A percentile compares a stretch with the other conserved stretches of the same genome.
Evolutionary conservation across 2,113 vertebrate species (phyloP).

Genomic region (Scomber scombrus): DNA sequence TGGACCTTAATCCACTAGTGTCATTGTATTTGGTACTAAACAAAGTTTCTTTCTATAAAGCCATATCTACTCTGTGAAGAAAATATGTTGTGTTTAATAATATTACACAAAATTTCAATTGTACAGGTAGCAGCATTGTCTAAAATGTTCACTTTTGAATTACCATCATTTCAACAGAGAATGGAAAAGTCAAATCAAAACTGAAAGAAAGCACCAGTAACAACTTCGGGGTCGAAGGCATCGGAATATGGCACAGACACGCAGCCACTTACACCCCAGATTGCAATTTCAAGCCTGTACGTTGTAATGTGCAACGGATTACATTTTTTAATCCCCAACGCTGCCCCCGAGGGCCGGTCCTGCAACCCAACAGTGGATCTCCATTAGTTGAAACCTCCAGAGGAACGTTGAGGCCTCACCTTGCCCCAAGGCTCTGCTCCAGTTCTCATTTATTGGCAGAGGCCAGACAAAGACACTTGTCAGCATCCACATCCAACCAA

Average conservation of each 20-base stretch:
- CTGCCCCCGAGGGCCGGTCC: conserved; percentile 47
- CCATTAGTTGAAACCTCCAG: conserved; percentile 75
- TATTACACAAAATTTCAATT: not conserved
- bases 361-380: conserved; percentile 70
- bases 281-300: conserved; percentile 38
- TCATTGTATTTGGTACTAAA: not conserved
- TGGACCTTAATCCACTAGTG: too few relatives aligned
- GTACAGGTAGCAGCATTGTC: not conserved
- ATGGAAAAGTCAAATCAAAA: not conserved
- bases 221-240: not conserved
- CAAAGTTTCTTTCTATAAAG: not conserved
- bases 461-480: conserved; percentile 78
- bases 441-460: conserved; percentile 68
- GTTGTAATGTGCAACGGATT: conserved; percentile 65
- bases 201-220: not conserved
- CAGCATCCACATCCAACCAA: conserved; percentile 57
- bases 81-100: not conserved
- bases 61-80: not conserved
- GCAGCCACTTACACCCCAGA: conserved; percentile 15
- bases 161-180: not conserved
- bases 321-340: conserved; percentile 68
- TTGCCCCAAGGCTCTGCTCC: conserved; percentile 74
- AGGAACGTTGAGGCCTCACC: conserved; percentile 67
- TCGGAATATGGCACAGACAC: not conserved
- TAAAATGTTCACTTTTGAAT: not conserved